These are phyloP conservation scores for Acleris literana DNA, from an alignment of 2,888 invertebrate genomes.

Conservation along the genomic window DNA sequence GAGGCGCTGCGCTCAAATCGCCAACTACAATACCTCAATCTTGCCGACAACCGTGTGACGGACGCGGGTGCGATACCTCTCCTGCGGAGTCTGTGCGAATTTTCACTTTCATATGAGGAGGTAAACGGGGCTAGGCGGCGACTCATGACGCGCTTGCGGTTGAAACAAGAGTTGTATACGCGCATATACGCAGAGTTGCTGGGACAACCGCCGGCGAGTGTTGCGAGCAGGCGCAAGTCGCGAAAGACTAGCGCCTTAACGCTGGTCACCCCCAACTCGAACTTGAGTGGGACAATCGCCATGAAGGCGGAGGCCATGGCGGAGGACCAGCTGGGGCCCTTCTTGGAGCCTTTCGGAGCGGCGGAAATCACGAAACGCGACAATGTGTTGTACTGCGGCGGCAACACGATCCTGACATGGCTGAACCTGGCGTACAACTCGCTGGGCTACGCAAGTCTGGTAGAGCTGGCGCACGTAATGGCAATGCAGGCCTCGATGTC, in stretches of 20 bases:
- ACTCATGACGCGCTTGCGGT: conserved; percentile 38
- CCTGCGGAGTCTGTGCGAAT: conserved; percentile 41
- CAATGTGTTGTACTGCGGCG: conserved; percentile 39
- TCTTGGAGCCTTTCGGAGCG: conserved; percentile 42
- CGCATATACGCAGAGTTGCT: conserved; percentile 21
- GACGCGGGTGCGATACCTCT: conserved; percentile 44
- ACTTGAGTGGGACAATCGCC: neutral
- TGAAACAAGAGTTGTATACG: conserved; percentile 32
- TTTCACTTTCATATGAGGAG: conserved; percentile 44
- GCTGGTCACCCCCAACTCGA: neutral
- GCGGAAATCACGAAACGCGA: conserved; percentile 38
- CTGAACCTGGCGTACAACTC: conserved; percentile 47
- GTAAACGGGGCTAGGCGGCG: conserved; percentile 39
- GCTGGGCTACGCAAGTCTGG: conserved; percentile 35
- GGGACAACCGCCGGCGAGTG: neutral
- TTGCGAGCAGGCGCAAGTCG: conserved; percentile 8
- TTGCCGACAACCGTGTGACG: conserved; percentile 46
- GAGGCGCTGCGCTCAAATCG: conserved; percentile 47
- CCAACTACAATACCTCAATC: conserved; percentile 45
- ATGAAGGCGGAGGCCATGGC: conserved; percentile 39
- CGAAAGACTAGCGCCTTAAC: conserved; percentile 35
- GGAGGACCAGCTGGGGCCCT: conserved; percentile 36
- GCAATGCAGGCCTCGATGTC: conserved; percentile 11
- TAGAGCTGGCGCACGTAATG: conserved; percentile 32
- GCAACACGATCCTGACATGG: conserved; percentile 44